Evolutionary conservation across 53 echinoderm and acorn worm species (phyloP), one percentile per base, ranked within the genome.

Genomic region (Echinarachnius parma): DNA sequence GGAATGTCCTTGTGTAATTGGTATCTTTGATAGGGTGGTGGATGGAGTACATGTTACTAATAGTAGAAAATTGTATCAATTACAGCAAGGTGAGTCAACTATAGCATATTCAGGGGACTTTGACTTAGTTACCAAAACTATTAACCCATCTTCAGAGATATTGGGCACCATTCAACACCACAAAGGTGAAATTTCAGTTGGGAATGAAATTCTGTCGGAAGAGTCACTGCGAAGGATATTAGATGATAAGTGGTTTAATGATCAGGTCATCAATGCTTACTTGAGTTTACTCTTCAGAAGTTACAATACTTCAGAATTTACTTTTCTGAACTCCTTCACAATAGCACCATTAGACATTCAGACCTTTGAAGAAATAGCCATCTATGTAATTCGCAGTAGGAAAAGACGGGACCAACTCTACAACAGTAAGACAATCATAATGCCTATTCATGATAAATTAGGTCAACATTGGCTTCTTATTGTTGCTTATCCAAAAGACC

Each of bases 221-320:
- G 8, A 5, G 28, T 57, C 57, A 10, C 5, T 57, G 57, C 26
- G 28, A 4, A 57, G 57, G n/a, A 8, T 57, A 16, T 8, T 57
- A 7, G 27, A 57, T 4, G n/a, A 57, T 27, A 28, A 57, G 27
- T 57, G 57, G 57, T 57, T 57, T 25, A 57, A 57, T 57, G 57
- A 57, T 27, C 26, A 57, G 28, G n/a, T 57, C 28, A 57, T 57
- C 3, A 57, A 57, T n/a, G 7, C 57, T 9, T 57, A 57, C 28
- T 25, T 57, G 7, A 10, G 26, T 7, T 16, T 57, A 28, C n/a
- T 57, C 26, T 57, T 5, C 28, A 22, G 7, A 4, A 27, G 27
- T 28, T 25, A n/a, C 26, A 57, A 10, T n/a, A n/a, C n/a, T n/a
- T n/a, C n/a, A 5, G 57, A 16, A 9, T 25, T 22, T 57, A 28